These are phyloP conservation scores for Burhinus bistriatus DNA, from an alignment of 2,113 vertebrate species.

Conservation along the genomic window DNA sequence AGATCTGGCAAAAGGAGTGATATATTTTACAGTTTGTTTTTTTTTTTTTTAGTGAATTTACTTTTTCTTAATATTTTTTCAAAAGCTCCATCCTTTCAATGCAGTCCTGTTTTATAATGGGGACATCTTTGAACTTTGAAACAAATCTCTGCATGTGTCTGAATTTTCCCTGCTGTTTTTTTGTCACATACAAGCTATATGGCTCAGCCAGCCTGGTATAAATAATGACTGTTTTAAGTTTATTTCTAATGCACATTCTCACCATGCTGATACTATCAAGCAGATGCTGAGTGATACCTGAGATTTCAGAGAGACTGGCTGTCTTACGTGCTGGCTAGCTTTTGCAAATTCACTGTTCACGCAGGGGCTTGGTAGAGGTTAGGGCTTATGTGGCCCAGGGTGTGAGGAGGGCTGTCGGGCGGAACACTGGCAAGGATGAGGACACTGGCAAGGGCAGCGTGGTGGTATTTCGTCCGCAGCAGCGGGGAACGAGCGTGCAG, in stretches of 20 bases:
- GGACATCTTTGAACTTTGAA: background rate
- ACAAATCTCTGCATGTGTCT: rapidly evolving
- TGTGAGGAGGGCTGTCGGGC: rapidly evolving
- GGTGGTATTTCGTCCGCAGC: rapidly evolving
- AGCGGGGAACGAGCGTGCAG: rapidly evolving
- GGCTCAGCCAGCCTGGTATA: background rate
- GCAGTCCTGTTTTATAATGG: background rate
- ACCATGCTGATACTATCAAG: background rate
- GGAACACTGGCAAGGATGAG: rapidly evolving
- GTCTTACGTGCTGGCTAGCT: rapidly evolving
- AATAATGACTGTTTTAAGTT: background rate
- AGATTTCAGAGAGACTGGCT: background rate
- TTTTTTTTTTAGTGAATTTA: background rate
- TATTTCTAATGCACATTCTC: background rate
- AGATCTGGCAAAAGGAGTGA: background rate
- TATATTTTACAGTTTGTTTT: background rate
- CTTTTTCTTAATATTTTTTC: background rate
- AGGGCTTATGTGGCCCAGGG: background rate
- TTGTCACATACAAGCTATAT: background rate
- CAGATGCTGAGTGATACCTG: background rate
- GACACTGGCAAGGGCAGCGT: rapidly evolving
- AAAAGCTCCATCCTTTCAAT: background rate
- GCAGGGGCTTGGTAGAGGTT: rapidly evolving
- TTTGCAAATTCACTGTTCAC: background rate
- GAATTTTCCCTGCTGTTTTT: background rate